phyloP scores from a whole-genome alignment of 53 echinoderm and acorn worm species.

The Astropecten irregularis region DNA sequence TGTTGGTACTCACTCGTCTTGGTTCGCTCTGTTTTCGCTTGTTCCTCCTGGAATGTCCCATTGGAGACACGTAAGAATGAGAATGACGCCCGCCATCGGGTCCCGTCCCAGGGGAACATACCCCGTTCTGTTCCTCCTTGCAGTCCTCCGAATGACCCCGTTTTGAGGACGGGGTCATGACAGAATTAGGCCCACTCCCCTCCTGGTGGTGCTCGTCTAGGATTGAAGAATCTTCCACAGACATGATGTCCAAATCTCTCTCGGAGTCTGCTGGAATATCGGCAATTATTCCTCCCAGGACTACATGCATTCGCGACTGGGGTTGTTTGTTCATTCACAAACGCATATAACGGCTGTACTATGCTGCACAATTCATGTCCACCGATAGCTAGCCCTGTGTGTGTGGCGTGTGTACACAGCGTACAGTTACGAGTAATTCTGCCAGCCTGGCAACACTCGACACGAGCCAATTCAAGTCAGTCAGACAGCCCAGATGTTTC shows the following conservation, averaged over 20 bases:
- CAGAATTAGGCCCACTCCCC: neutral
- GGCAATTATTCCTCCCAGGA: neutral
- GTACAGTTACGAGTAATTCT: constrained; percentile 52
- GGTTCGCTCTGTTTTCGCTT: constrained; percentile 94
- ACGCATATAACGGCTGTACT: constrained; percentile 2
- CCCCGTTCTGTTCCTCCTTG: neutral
- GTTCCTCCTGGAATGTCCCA: constrained; percentile 59
- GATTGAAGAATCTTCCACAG: neutral
- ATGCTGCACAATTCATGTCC: no score
- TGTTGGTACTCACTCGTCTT: constrained; percentile 60
- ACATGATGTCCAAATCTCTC: neutral
- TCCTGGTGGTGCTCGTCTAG: neutral
- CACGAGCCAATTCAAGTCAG: constrained; percentile 51
- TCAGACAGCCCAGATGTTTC: constrained; percentile 59
- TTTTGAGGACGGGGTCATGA: neutral
- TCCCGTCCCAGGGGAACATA: neutral
- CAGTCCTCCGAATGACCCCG: neutral
- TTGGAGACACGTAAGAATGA: no score
- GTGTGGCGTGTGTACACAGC: constrained; percentile 50
- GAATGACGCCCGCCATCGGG: no score
- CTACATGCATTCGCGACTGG: no score
- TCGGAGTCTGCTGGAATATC: neutral
- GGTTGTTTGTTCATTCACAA: constrained; percentile 6
- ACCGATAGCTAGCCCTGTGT: no score
- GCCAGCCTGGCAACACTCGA: constrained; percentile 52